Evolutionary conservation across 2,797 vertebrate genomes (phyloP).

Genomic region (Darevskia mixta): DNA sequence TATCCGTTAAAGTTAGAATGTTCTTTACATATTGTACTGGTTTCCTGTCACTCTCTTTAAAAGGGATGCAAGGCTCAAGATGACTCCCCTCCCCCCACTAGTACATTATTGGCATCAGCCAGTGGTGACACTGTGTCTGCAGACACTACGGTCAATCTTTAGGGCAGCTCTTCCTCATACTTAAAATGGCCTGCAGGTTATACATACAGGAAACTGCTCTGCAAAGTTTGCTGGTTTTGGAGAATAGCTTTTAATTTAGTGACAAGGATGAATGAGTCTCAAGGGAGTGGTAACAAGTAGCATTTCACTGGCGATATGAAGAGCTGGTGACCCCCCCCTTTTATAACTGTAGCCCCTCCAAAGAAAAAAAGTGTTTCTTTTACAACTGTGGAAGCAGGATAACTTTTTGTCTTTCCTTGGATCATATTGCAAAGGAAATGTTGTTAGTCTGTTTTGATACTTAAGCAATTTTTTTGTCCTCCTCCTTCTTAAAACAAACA

Average conservation of each 20-base stretch:
- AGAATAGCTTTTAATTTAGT: constrained; percentile 79
- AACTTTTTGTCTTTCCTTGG: constrained; percentile 82
- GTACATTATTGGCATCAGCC: constrained; percentile 59
- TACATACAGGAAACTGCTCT: constrained; percentile 79
- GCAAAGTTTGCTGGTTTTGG: constrained; percentile 72
- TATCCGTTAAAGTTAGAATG: constrained; percentile 41
- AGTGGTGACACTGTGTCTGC: constrained; percentile 77
- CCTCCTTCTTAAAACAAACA: constrained; percentile 78
- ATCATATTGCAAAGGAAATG: constrained; percentile 86
- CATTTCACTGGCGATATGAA: constrained; percentile 74
- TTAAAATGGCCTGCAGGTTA: constrained; percentile 78
- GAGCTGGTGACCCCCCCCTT: constrained; percentile 73
- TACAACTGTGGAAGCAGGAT: constrained; percentile 70
- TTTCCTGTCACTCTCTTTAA: constrained; percentile 82
- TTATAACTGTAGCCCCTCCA: constrained; percentile 65
- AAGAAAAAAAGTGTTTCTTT: constrained; percentile 73
- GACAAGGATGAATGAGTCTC: constrained; percentile 76
- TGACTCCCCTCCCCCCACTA: constrained; percentile 38
- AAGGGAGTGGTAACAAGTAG: constrained; percentile 74
- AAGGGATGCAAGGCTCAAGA: constrained; percentile 8
- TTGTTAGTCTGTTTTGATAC: constrained; percentile 80
- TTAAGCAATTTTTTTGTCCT: constrained; percentile 88
- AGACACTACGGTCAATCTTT: constrained; percentile 51
- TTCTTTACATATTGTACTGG: constrained; percentile 61
- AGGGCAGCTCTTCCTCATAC: constrained; percentile 75